Evolutionary conservation across 2,888 invertebrate species (phyloP).

Genomic region (Lasioglossum morio): DNA sequence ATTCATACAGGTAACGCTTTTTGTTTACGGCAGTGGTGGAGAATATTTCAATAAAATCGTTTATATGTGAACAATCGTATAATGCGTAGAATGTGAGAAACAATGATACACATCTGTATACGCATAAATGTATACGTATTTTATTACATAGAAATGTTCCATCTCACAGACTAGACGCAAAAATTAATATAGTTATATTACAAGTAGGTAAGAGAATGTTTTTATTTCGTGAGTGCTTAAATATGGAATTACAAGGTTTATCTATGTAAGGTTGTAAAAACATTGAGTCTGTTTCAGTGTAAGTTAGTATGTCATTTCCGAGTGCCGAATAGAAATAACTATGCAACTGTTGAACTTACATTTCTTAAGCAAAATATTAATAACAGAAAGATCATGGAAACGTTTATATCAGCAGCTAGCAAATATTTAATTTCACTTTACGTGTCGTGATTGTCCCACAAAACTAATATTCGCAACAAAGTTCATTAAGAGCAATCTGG

Average conservation of each 20-base stretch:
- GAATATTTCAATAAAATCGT: slow-evolving; percentile 8
- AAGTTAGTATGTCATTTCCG: slow-evolving; percentile 66
- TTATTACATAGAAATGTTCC: background rate
- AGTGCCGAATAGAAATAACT: slow-evolving; percentile 22
- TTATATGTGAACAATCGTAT: slow-evolving; percentile 16
- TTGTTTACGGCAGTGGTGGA: slow-evolving; percentile 41
- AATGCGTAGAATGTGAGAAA: background rate
- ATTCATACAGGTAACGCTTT: slow-evolving; percentile 2
- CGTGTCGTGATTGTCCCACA: background rate
- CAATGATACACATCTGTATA: background rate
- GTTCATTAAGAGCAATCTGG: slow-evolving; percentile 55
- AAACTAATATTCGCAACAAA: slow-evolving; percentile 34
- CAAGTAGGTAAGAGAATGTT: slow-evolving; percentile 54
- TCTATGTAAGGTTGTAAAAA: slow-evolving; percentile 74
- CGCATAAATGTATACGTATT: background rate
- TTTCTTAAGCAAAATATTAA: background rate
- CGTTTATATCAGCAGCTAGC: background rate
- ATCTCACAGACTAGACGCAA: slow-evolving; percentile 61
- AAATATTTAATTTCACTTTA: background rate
- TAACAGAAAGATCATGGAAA: background rate
- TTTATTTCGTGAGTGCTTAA: slow-evolving; percentile 51
- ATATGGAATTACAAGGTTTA: slow-evolving; percentile 67
- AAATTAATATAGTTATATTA: slow-evolving; percentile 65
- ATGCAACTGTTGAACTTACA: background rate
- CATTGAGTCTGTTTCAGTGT: slow-evolving; percentile 60